These are phyloP conservation scores for Trochalopteron elliotii DNA, from an alignment of 2,113 vertebrate genomes.

Conservation along the genomic window DNA sequence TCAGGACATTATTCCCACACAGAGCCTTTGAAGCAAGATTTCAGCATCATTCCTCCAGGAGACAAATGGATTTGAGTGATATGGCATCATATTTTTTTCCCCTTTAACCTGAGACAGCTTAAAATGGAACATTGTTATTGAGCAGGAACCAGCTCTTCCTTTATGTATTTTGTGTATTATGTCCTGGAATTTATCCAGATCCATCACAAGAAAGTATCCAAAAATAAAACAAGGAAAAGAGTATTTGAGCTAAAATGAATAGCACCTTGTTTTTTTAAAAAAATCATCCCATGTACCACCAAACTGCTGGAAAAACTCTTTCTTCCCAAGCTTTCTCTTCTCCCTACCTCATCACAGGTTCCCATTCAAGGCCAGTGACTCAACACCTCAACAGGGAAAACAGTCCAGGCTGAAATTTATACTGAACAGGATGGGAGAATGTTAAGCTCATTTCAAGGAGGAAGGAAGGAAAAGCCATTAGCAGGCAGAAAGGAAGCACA, in stretches of 20 bases:
- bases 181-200: conserved; percentile 29
- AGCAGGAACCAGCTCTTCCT: conserved; percentile 39
- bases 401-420: conserved; percentile 33
- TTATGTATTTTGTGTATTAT: neutral
- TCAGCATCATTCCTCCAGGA: neutral
- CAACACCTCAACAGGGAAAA: conserved; percentile 44
- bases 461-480: conserved; percentile 67
- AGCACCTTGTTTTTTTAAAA: neutral
- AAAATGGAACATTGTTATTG: conserved; percentile 26
- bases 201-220: neutral
- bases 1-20: neutral
- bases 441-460: conserved; percentile 39
- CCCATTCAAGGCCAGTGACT: conserved; percentile 30
- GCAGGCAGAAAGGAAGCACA: conserved; percentile 53
- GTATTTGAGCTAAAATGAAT: neutral
- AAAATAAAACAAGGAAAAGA: conserved; percentile 16
- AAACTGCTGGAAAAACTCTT: conserved; percentile 9
- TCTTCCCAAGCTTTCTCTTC: neutral
- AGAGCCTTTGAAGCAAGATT: neutral
- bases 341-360: neutral
- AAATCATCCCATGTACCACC: neutral
- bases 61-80: neutral
- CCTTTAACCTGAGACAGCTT: neutral
- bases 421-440: conserved; percentile 55
- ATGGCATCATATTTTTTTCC: neutral